These are phyloP conservation scores for Asarcornis scutulata DNA, from an alignment of 2,113 vertebrate genomes.

Conservation along the genomic window DNA sequence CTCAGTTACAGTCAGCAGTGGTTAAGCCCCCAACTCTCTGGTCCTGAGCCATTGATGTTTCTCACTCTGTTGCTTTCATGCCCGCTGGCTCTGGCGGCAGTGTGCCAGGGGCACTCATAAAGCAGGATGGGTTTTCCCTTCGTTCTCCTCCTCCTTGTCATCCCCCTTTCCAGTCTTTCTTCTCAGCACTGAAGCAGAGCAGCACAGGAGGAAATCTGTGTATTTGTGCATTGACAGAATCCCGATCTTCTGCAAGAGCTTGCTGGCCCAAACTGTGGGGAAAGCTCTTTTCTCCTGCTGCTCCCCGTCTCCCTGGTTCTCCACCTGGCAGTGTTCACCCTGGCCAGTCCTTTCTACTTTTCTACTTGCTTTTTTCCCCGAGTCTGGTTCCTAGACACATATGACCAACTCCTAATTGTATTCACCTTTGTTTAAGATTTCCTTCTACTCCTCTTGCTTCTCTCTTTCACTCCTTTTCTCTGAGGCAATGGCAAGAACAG, in stretches of 20 bases:
- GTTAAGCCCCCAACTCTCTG: neutral
- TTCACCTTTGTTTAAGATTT: neutral
- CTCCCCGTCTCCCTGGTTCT: neutral
- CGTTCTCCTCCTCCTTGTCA: neutral
- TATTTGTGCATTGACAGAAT: neutral
- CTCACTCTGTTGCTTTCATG: neutral
- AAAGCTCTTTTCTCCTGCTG: neutral
- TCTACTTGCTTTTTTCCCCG: neutral
- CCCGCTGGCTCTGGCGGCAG: neutral
- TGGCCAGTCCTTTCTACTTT: neutral
- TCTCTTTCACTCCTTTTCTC: neutral
- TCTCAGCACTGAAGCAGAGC: neutral
- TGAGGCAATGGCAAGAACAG: neutral
- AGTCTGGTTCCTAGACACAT: neutral
- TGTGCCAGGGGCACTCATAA: neutral
- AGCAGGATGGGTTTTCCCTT: neutral
- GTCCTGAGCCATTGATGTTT: neutral
- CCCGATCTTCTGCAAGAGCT: neutral
- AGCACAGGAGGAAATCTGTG: neutral
- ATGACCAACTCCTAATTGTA: neutral
- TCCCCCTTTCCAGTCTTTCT: neutral
- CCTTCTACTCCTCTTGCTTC: neutral
- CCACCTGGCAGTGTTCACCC: neutral
- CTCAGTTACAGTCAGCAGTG: neutral
- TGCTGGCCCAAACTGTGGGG: neutral